Evolutionary conservation across 2,888 invertebrate genomes (phyloP).

Genomic region (Unio delphinus): DNA sequence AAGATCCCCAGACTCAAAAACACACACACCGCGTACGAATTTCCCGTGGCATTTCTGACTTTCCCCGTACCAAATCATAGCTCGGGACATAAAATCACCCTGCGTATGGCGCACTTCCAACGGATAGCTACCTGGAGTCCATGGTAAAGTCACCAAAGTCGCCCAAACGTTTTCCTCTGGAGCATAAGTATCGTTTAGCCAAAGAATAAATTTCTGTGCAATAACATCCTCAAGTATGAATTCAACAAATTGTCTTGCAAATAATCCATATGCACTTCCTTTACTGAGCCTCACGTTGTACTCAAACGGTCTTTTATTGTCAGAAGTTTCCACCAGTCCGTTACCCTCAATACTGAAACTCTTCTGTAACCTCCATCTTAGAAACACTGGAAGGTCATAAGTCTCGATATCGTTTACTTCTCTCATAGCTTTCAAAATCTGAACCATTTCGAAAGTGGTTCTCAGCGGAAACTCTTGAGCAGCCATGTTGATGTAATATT

Average conservation of each 20-base stretch:
- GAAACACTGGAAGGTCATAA: constrained; percentile 24
- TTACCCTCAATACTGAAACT: constrained; percentile 13
- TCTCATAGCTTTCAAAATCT: constrained; percentile 60
- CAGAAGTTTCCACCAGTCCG: constrained; percentile 13
- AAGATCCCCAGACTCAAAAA: constrained; percentile 51
- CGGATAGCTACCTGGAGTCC: constrained; percentile 48
- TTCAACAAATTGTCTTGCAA: constrained; percentile 39
- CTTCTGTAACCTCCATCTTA: constrained; percentile 19
- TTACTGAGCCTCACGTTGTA: constrained; percentile 28
- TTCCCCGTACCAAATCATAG: constrained; percentile 47
- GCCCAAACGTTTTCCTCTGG: constrained; percentile 51
- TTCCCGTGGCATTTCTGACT: constrained; percentile 37
- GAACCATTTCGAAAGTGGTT: constrained; percentile 66
- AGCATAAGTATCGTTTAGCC: constrained; percentile 41
- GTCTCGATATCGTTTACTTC: constrained; percentile 62
- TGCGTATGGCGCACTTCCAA: constrained; percentile 40
- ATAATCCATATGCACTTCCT: constrained; percentile 36
- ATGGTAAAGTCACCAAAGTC: constrained; percentile 37
- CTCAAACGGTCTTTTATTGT: constrained; percentile 4
- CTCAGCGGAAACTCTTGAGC: constrained; percentile 66
- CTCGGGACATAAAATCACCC: constrained; percentile 40
- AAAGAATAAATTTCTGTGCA: constrained; percentile 25
- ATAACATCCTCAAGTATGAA: constrained; percentile 34
- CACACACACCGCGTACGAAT: constrained; percentile 43
- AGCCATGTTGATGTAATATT: constrained; percentile 57